Evolutionary conservation across 2,797 vertebrate genomes (phyloP), one percentile per base, ranked within the genome.

Genomic region (Psittacula echo): DNA sequence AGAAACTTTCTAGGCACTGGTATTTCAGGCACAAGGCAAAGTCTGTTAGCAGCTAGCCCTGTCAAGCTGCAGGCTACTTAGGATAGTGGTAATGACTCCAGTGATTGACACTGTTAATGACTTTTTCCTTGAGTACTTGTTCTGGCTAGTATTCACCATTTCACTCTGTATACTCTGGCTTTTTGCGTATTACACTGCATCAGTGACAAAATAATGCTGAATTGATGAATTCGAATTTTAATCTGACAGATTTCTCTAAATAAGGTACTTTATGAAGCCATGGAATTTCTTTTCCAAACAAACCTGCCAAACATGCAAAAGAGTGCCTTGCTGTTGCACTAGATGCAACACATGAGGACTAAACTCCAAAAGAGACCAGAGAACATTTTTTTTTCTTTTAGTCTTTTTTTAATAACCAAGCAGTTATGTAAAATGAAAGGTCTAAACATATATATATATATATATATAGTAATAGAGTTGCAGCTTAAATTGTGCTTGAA

Each of bases 41-140:
- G 13, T 70, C 39, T 78, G 29, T 92, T 91, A 94, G 16, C 30
- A 71, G 44, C 20, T 15, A 45, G 30, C 19, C 58, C 13, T 71
- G 37, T 2, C 6, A 95, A 77, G 78, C 68, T 94, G 60, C 37
- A 92, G 79, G 71, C 75, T 81, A 71, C 18, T 37, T 48, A 53
- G 45, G 41, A 84, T 44, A 6, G 3, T 37, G 61, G 53, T 90
- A 95, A 94, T 78, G 77, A 82, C 21, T 88, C 44, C 70, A 48
- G 26, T 89, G 80, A 95, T 42, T 89, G 91, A 20, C 74, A 82
- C 65, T 45, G 12, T 70, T 94, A 97, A 95, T 94, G 79, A 89
- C 56, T 83, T 85, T 72, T 82, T 10, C 27, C 47, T 39, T 5
- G 11, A 83, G 32, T 81, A 84, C 62, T 83, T 93, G 4, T 37